phyloP scores from a whole-genome alignment of 92 coral and sea anemone species.

The Muricea muricata region DNA sequence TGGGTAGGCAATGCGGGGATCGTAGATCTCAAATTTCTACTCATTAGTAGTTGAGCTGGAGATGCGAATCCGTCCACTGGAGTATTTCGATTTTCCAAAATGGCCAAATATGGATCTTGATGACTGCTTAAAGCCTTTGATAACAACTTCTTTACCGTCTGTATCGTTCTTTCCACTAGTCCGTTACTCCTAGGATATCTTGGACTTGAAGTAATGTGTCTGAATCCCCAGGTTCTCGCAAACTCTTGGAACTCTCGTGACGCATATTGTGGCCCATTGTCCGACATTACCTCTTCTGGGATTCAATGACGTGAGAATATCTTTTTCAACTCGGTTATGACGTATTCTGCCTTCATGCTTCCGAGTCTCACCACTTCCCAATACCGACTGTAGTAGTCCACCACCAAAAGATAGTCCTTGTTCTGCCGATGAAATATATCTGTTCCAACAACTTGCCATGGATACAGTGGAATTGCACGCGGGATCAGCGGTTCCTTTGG shows the following conservation, averaged over 20 bases:
- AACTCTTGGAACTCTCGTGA: constrained; percentile 14
- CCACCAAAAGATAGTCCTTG: constrained; percentile 22
- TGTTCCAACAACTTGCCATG: constrained; percentile 30
- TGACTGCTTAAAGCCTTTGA: constrained; percentile 27
- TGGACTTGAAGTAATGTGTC: constrained; percentile 18
- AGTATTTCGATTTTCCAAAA: constrained; percentile 42
- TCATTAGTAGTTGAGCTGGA: constrained; percentile 60
- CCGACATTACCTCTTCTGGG: constrained; percentile 17
- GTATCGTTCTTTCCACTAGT: constrained; percentile 35
- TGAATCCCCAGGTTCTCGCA: constrained; percentile 6
- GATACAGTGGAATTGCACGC: not conserved
- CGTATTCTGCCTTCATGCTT: constrained; percentile 1
- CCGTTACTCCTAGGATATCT: constrained; percentile 32
- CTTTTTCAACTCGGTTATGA: constrained; percentile 2
- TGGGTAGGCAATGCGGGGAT: constrained; percentile 55
- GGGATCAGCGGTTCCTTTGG: constrained; percentile 9
- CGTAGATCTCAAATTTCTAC: constrained; percentile 51
- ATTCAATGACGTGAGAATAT: not conserved
- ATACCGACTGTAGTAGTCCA: constrained; percentile 21
- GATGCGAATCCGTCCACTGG: constrained; percentile 33
- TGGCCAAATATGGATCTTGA: constrained; percentile 44
- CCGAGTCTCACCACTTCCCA: constrained; percentile 13
- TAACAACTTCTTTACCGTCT: constrained; percentile 46
- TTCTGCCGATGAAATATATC: constrained; percentile 10
- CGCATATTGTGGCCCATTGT: constrained; percentile 5